phyloP scores from a whole-genome alignment of 2,113 vertebrate genomes.

The Eulemur macaco region DNA sequence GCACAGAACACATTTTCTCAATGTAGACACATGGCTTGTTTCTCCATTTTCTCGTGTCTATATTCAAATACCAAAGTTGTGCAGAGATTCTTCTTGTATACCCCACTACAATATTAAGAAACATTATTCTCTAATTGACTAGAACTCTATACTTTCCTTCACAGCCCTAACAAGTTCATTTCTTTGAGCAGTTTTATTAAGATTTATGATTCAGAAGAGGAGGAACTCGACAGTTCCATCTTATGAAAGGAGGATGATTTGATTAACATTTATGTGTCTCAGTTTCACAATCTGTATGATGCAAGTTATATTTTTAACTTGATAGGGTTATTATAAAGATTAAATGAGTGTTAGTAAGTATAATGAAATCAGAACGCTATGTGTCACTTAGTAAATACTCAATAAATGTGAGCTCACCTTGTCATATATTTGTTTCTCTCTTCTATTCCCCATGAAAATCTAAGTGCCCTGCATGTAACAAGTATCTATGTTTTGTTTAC shows the following conservation, averaged over 20 bases:
- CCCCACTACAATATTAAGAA: rapidly evolving
- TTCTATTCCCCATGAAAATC: neutral
- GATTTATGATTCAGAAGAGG: neutral
- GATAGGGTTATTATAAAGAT: neutral
- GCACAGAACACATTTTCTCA: neutral
- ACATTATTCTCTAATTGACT: neutral
- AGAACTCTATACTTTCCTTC: neutral
- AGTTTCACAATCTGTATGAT: neutral
- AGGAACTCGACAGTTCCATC: neutral
- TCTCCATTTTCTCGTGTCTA: neutral
- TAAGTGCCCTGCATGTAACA: neutral
- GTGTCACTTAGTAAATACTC: neutral
- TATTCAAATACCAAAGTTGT: neutral
- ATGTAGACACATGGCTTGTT: too few relatives aligned
- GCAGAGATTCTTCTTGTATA: neutral
- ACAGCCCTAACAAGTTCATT: neutral
- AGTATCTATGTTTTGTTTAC: neutral
- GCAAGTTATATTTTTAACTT: neutral
- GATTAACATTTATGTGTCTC: neutral
- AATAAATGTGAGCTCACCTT: neutral
- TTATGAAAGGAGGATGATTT: neutral
- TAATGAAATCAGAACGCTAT: neutral
- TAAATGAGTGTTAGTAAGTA: neutral
- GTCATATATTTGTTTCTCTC: neutral
- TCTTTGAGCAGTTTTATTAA: neutral